Conservation (phyloP, 2,888 invertebrate genomes). For the Brachylomia viminalis region DNA sequence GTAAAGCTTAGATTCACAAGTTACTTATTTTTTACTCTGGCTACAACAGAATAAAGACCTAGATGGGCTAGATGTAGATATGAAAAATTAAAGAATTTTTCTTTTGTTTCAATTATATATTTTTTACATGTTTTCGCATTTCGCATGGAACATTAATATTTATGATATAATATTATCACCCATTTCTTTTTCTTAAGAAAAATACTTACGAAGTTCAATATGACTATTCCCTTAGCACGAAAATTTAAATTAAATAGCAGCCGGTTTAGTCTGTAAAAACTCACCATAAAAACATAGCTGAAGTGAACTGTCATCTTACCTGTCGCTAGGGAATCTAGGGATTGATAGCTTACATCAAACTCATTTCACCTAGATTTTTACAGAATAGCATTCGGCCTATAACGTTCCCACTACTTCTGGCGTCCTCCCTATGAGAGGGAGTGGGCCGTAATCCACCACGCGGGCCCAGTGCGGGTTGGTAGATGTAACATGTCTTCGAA, state of each 20-base stretch:
- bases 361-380: no score
- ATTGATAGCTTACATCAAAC: no score
- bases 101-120: neutral
- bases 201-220: conserved; percentile 2
- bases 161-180: neutral
- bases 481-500: no score
- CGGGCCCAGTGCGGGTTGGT: no score
- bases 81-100: neutral
- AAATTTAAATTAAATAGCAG: conserved; percentile 5
- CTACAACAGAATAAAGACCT: neutral
- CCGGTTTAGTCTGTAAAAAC: neutral
- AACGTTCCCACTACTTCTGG: no score
- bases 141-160: neutral
- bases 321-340: no score
- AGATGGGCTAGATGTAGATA: no score
- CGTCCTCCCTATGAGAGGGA: no score
- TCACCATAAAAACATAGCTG: neutral
- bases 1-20: neutral
- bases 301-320: no score
- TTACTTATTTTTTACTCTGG: neutral
- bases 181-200: neutral
- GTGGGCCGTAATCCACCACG: no score
- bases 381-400: no score
- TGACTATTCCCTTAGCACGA: conserved; percentile 8
- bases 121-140: neutral